Conservation (phyloP, 2,797 vertebrate species). For the Anableps anableps region DNA sequence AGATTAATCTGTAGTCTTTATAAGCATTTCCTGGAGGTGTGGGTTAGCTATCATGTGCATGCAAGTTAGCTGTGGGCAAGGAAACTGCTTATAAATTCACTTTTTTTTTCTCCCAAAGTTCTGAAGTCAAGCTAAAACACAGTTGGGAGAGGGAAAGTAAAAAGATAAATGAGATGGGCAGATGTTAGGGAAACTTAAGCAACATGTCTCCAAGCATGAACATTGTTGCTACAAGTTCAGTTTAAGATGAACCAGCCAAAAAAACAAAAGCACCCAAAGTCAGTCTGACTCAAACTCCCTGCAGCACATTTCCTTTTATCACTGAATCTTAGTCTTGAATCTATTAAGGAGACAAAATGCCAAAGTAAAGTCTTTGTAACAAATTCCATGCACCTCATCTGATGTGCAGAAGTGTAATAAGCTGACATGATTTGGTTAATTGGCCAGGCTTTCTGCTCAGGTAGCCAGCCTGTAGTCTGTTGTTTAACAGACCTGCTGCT, state of each 20-base stretch:
- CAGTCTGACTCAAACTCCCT: constrained; percentile 1
- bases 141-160: not conserved
- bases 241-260: not conserved
- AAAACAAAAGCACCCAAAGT: not conserved
- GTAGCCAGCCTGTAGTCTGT: not conserved
- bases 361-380: not conserved
- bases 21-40: not conserved
- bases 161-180: not conserved
- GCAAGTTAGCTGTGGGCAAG: not conserved
- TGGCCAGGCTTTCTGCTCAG: not conserved
- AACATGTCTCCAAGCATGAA: not conserved
- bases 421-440: not conserved
- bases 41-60: not conserved
- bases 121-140: not conserved
- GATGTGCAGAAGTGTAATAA: no score
- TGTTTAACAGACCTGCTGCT: not conserved
- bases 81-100: not conserved
- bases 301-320: not conserved
- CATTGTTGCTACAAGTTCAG: not conserved
- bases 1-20: not conserved
- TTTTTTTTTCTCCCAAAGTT: not conserved
- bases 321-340: not conserved
- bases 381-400: no score
- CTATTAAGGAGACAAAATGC: not conserved
- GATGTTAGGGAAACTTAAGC: not conserved